Evolutionary conservation across 1,140 invertebrate species (phyloP).

Genomic region (Drosophila sechellia): DNA sequence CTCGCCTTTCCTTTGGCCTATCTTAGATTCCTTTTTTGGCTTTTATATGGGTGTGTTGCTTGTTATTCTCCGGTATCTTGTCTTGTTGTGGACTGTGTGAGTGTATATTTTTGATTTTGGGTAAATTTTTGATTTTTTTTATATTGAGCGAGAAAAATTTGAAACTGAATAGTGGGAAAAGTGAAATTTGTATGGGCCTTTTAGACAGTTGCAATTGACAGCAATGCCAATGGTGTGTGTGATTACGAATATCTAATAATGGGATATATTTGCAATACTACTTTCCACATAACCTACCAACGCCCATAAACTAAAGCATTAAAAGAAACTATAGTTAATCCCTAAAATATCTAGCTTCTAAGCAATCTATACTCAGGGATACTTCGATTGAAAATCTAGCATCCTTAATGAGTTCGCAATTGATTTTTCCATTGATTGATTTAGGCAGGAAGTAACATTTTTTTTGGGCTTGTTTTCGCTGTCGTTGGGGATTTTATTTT

Average conservation of each 20-base stretch:
- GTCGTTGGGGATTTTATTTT: conserved; percentile 29
- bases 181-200: conserved; percentile 36
- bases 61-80: conserved; percentile 14
- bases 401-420: not conserved
- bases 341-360: too few relatives aligned
- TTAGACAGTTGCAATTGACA: conserved; percentile 26
- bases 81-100: conserved; percentile 16
- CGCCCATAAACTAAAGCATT: too few relatives aligned
- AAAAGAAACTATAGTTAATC: too few relatives aligned
- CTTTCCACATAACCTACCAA: not conserved
- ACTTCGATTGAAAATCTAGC: too few relatives aligned
- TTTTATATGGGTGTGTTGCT: conserved; percentile 3
- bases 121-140: conserved; percentile 50
- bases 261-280: too few relatives aligned
- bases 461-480: conserved; percentile 24
- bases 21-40: not conserved
- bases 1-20: not conserved
- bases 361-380: too few relatives aligned
- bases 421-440: conserved; percentile 16
- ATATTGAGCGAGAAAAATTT: conserved; percentile 57
- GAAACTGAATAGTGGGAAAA: conserved; percentile 63
- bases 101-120: conserved; percentile 54
- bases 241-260: not conserved
- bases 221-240: conserved; percentile 37
- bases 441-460: conserved; percentile 17